These are phyloP conservation scores for Ptilonorhynchus violaceus DNA, from an alignment of 2,113 vertebrate genomes.

Conservation along the genomic window DNA sequence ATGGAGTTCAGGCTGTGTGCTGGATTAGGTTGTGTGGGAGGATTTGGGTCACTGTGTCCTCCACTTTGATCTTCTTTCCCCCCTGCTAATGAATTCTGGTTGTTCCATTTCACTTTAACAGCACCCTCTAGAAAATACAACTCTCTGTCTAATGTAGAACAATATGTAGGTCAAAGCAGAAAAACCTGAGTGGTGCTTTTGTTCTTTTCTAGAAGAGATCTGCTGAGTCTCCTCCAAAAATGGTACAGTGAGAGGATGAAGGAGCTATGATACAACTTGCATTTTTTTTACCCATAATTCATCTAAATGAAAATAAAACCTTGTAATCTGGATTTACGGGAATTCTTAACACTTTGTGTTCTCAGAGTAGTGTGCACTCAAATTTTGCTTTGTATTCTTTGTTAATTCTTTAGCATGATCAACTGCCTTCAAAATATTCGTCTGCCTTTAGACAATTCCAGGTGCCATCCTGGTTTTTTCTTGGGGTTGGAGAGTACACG, in stretches of 20 bases:
- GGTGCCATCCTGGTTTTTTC: not conserved
- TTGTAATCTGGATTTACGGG: not conserved
- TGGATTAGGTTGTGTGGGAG: slow-evolving; percentile 20
- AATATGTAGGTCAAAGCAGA: not conserved
- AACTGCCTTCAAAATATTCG: not conserved
- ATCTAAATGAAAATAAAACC: not conserved
- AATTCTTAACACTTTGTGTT: not conserved
- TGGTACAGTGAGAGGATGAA: not conserved
- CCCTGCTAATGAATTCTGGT: not conserved
- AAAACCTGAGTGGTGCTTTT: not conserved
- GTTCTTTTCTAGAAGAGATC: not conserved
- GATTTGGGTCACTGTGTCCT: slow-evolving; percentile 58
- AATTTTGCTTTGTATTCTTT: not conserved
- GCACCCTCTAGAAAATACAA: not conserved
- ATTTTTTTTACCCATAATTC: not conserved
- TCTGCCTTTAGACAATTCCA: not conserved
- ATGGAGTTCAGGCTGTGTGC: not conserved
- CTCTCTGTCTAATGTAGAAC: not conserved
- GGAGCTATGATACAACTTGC: not conserved
- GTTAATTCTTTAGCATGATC: not conserved
- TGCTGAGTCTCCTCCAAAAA: not conserved
- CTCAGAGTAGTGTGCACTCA: not conserved
- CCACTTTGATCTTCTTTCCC: slow-evolving; percentile 42
- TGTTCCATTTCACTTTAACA: not conserved
- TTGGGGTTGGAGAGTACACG: not conserved